Evolutionary conservation across 92 coral and sea anemone genomes (phyloP).

Genomic region (Anthopleura xanthogrammica): DNA sequence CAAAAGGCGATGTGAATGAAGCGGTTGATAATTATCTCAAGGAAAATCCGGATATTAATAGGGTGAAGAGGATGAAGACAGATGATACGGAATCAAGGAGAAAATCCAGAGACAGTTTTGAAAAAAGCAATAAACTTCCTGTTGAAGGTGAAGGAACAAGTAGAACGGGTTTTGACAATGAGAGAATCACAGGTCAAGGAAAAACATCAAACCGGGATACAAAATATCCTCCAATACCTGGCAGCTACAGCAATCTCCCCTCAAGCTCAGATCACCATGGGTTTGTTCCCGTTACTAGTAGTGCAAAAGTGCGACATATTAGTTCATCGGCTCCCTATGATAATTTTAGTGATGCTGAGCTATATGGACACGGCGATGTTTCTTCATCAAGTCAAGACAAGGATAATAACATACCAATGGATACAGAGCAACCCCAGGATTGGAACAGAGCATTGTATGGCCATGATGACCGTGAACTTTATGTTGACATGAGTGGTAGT

Average conservation of each 20-base stretch:
- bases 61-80: conserved; percentile 33
- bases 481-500: conserved; percentile 22
- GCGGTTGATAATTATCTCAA: conserved; percentile 20
- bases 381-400: background rate
- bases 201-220: background rate
- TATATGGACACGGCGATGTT: background rate
- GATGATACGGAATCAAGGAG: conserved; percentile 4
- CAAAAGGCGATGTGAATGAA: conserved; percentile 20
- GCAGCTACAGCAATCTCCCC: background rate
- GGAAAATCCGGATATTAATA: background rate
- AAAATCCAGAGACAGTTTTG: background rate
- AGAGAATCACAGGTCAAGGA: background rate
- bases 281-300: background rate
- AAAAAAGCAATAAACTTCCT: background rate
- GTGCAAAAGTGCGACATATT: background rate
- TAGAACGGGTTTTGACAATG: background rate
- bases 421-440: background rate
- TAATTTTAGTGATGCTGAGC: conserved; percentile 9
- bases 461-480: background rate
- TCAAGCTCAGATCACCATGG: background rate
- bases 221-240: conserved; percentile 8
- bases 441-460: background rate
- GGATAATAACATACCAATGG: conserved; percentile 1
- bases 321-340: background rate
- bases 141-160: background rate